Conservation (phyloP, 2,797 vertebrate genomes). For the Rhyacichthys aspro region DNA sequence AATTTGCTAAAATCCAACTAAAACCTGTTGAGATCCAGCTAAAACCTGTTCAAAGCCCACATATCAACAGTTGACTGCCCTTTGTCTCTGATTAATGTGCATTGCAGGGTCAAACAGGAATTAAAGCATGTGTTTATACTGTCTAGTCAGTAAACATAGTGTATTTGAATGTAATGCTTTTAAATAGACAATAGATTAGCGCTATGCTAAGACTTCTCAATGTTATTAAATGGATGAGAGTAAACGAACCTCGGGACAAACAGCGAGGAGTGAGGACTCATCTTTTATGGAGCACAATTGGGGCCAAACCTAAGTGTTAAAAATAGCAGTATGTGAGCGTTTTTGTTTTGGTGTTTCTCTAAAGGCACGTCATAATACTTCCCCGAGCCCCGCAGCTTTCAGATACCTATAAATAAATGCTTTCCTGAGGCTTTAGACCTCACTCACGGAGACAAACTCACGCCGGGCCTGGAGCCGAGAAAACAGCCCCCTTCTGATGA, state of each 20-base stretch:
- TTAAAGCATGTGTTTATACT: too few species aligned
- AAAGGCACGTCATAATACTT: constrained; percentile 71
- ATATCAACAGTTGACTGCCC: too few species aligned
- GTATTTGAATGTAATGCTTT: too few species aligned
- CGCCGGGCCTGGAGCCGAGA: constrained; percentile 52
- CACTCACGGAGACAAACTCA: constrained; percentile 52
- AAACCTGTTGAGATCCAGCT: too few species aligned
- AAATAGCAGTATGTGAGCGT: constrained; percentile 67
- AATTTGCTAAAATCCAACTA: too few species aligned
- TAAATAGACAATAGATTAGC: too few species aligned
- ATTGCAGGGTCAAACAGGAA: too few species aligned
- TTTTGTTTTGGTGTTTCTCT: constrained; percentile 66
- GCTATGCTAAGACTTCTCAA: too few species aligned
- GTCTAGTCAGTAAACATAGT: too few species aligned
- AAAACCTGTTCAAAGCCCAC: too few species aligned
- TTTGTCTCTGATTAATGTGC: too few species aligned
- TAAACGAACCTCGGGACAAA: neutral
- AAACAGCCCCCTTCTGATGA: constrained; percentile 72
- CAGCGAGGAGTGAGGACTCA: constrained; percentile 21
- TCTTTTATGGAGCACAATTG: constrained; percentile 66
- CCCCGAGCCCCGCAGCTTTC: constrained; percentile 68
- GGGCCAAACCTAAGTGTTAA: constrained; percentile 67
- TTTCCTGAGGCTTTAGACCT: constrained; percentile 63
- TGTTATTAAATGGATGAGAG: too few species aligned
- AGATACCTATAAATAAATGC: constrained; percentile 82